A percentile compares a stretch with the other conserved stretches of the same genome.
Conservation (phyloP, 2,888 invertebrate genomes). For the Molorchus minor region DNA sequence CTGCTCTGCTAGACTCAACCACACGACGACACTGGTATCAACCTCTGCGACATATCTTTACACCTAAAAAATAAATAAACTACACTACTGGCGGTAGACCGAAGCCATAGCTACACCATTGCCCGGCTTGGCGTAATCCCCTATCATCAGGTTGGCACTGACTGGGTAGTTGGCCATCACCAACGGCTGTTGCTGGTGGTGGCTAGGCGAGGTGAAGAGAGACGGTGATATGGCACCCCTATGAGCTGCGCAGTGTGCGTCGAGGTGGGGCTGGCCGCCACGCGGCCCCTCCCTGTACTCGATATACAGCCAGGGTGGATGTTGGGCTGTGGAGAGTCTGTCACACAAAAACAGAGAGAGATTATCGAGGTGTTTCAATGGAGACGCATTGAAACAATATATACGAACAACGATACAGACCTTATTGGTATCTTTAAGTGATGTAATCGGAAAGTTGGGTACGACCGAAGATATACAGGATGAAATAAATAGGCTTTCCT, state of each 20-base stretch:
- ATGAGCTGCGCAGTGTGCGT: conserved; percentile 71
- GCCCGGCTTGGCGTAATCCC: conserved; percentile 73
- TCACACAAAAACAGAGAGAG: conserved; percentile 15
- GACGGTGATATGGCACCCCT: conserved; percentile 77
- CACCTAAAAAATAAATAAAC: conserved; percentile 11
- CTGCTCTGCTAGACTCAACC: not conserved
- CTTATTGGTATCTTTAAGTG: no score
- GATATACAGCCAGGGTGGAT: conserved; percentile 73
- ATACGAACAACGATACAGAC: no score
- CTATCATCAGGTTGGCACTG: conserved; percentile 78
- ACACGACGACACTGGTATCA: not conserved
- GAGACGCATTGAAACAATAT: no score
- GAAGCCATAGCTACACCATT: conserved; percentile 52
- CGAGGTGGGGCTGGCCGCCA: conserved; percentile 69
- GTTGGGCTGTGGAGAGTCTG: conserved; percentile 67
- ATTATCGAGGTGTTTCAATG: no score
- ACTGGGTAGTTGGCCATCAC: conserved; percentile 74
- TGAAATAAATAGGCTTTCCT: no score
- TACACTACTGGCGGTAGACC: conserved; percentile 58
- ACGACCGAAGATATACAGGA: no score
- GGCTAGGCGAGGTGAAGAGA: conserved; percentile 65
- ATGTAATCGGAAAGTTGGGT: no score
- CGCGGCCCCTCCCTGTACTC: conserved; percentile 70
- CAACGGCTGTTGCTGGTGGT: conserved; percentile 62
- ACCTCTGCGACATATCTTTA: not conserved